phyloP scores from a whole-genome alignment of 2,797 vertebrate species.

The Thamnophis elegans region DNA sequence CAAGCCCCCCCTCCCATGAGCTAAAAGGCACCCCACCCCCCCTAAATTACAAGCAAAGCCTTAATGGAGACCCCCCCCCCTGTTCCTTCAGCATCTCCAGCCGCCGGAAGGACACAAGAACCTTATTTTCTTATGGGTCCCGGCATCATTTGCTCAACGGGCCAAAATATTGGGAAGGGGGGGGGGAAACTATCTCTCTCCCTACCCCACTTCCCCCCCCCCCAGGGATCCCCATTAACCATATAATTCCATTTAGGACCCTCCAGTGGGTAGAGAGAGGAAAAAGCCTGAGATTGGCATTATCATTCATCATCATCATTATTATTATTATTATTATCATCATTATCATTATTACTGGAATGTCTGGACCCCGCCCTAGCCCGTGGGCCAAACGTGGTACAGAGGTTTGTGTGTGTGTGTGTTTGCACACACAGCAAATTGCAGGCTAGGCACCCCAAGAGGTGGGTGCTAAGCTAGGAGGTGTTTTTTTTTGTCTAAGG shows the following conservation, averaged over 20 bases:
- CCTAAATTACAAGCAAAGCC: neutral
- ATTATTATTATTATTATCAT: accelerated
- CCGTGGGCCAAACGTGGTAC: neutral
- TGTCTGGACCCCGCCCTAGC: constrained; percentile 10
- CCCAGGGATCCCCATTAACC: neutral
- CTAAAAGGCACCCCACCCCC: neutral
- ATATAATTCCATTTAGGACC: neutral
- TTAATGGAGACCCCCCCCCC: neutral
- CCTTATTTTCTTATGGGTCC: neutral
- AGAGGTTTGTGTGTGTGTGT: neutral
- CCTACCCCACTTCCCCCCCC: neutral
- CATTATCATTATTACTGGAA: neutral
- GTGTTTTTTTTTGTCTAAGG: too few relatives aligned
- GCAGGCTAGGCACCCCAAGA: neutral
- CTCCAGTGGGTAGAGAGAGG: neutral
- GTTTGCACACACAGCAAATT: neutral
- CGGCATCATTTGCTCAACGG: neutral
- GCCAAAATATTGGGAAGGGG: neutral
- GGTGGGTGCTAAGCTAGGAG: neutral
- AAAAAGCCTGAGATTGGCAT: neutral
- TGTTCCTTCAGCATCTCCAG: neutral
- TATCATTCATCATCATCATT: neutral
- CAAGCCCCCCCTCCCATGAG: neutral
- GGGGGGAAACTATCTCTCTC: neutral
- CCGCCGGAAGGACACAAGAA: too few relatives aligned